These are phyloP conservation scores for Petrophora chlorosata DNA, from an alignment of 2,888 invertebrate genomes.

Conservation along the genomic window DNA sequence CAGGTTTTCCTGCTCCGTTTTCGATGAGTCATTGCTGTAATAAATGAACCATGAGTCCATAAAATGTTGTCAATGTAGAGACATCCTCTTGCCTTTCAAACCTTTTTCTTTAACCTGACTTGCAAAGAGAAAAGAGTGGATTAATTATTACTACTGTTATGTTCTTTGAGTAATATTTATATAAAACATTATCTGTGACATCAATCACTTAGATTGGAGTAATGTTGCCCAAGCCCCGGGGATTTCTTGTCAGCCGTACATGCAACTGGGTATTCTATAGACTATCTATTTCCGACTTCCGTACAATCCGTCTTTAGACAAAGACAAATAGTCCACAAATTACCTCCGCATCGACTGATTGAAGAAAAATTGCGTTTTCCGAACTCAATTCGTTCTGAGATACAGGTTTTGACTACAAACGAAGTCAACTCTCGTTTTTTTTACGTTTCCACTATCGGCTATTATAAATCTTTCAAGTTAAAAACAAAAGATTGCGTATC, in stretches of 20 bases:
- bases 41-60: constrained; percentile 34
- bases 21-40: constrained; percentile 33
- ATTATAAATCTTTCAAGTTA: no score
- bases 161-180: no score
- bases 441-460: no score
- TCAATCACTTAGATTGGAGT: constrained; percentile 25
- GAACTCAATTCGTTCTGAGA: constrained; percentile 5
- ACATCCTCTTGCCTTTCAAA: constrained; percentile 25
- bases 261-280: constrained; percentile 14
- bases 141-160: no score
- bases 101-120: no score
- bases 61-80: constrained; percentile 33
- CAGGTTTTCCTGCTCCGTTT: constrained; percentile 26
- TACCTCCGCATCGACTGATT: constrained; percentile 32
- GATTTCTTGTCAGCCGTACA: constrained; percentile 22
- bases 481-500: no score
- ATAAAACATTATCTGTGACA: background rate
- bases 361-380: constrained; percentile 24
- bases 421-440: no score
- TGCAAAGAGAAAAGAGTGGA: no score
- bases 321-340: constrained; percentile 38
- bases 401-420: background rate
- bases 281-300: constrained; percentile 2
- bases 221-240: constrained; percentile 23
- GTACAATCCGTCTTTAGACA: constrained; percentile 31